Conservation (phyloP, 2,113 vertebrate genomes). For the Pithys albifrons region DNA sequence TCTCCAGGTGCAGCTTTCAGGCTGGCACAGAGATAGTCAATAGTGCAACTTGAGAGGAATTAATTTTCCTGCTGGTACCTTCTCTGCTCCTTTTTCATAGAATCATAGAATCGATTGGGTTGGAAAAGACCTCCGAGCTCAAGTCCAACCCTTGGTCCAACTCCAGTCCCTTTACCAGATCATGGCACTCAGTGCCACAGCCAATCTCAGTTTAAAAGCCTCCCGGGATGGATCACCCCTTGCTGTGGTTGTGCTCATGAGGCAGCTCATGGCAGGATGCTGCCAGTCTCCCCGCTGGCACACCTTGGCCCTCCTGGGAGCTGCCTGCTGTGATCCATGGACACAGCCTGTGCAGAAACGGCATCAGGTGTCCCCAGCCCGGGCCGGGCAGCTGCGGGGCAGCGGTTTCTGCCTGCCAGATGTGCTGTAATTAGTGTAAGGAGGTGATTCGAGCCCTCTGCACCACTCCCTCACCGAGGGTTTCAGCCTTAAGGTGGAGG, state of each 20-base stretch:
- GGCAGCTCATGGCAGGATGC: neutral
- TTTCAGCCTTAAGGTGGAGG: neutral
- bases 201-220: too few relatives aligned
- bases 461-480: neutral
- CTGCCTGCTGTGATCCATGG: accelerated
- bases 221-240: neutral
- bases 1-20: neutral
- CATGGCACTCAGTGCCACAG: too few relatives aligned
- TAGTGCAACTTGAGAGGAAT: too few relatives aligned
- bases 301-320: accelerated
- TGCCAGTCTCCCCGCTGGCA: neutral
- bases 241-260: neutral
- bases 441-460: neutral
- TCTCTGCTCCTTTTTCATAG: too few relatives aligned
- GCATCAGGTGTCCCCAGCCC: neutral
- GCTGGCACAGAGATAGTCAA: neutral
- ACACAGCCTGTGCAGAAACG: neutral
- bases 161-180: too few relatives aligned
- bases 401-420: neutral
- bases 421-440: neutral
- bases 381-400: neutral
- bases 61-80: too few relatives aligned
- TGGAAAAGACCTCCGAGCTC: too few relatives aligned
- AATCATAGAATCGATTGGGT: too few relatives aligned
- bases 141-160: too few relatives aligned